These are phyloP conservation scores for Coregonus ussuriensis DNA, from an alignment of 2,797 vertebrate species.

Conservation along the genomic window DNA sequence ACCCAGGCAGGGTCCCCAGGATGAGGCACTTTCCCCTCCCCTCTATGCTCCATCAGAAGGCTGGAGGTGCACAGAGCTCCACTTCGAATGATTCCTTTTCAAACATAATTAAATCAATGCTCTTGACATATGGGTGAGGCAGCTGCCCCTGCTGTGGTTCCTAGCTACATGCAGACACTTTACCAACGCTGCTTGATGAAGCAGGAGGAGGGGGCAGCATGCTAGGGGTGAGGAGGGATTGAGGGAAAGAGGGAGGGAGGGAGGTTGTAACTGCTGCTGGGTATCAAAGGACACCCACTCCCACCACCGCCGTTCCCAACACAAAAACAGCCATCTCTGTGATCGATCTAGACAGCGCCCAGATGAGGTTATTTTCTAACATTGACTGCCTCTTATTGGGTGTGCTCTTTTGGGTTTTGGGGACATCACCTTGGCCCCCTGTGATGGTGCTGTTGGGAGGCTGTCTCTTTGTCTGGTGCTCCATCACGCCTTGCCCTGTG, in stretches of 20 bases:
- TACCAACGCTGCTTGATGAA: background rate
- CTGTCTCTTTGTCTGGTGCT: constrained; percentile 20
- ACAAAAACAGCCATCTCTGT: background rate
- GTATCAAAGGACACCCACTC: background rate
- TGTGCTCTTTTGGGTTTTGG: background rate
- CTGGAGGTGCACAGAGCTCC: constrained; percentile 19
- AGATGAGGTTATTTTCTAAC: background rate
- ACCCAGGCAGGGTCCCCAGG: background rate
- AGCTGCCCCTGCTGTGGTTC: constrained; percentile 21
- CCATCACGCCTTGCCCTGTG: background rate
- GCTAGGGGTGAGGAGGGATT: background rate
- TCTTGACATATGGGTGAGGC: constrained; percentile 30
- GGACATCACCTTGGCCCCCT: background rate
- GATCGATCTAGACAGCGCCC: background rate
- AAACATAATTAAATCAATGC: constrained; percentile 33
- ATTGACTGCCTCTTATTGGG: background rate
- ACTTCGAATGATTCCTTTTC: constrained; percentile 20
- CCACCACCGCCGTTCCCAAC: background rate
- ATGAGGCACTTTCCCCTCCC: background rate
- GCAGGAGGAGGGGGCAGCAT: background rate
- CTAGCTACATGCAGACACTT: constrained; percentile 4
- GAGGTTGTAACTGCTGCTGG: too few species aligned
- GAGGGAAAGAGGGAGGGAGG: background rate
- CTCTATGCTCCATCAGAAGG: background rate
- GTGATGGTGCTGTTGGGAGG: background rate